Base-by-base conservation (phyloP, 2,888 invertebrate genomes). In the Microchrysa polita region DNA sequence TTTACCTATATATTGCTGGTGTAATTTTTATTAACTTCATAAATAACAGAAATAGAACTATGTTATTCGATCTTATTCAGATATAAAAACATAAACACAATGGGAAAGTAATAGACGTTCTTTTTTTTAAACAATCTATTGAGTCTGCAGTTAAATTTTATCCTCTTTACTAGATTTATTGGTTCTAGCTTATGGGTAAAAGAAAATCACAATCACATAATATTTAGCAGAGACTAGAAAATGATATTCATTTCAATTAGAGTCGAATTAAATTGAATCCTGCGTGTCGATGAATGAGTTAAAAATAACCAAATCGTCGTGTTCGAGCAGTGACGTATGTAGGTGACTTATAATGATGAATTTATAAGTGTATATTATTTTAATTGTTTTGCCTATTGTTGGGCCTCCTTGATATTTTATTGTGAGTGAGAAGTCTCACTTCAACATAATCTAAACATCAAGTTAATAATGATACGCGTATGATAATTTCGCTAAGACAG, bases 221-320 rank as follows among this genome's bases (percentile, higher is more conserved):
- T 12, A 23, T 48, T 48, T 34, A 5, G 7, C 7, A 34, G 7
- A 34, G 27, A 34, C 7, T n/a, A n/a, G n/a, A 7, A 34, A 2
- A 34, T 34, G 27, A 59, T 12, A 23, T 22, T 59, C 27, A 7
- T 59, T 59, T 59, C 2, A 59, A 59, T 23, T 59, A 22, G n/a
- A 18, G 20, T 12, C n/a, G 12, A 59, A 14, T 27, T 40, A 42
- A n/a, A 61, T 61, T 42, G 16, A 44, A 22, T 34, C 65, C n/a
- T 22, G n/a, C n/a, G 22, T 65, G 65, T 44, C 57, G 34, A 69
- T 16, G 34, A 61, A 40, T 73, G 65, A 73, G 65, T 73, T 73
- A 61, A 73, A 52, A 73, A 65, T 73, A 73, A 65, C 73, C 73
- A 73, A 73, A 73, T 73, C 73, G 27, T 2, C 27, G 73, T 65